phyloP scores from a whole-genome alignment of 1,140 invertebrate species.

The Calycopis cecrops region DNA sequence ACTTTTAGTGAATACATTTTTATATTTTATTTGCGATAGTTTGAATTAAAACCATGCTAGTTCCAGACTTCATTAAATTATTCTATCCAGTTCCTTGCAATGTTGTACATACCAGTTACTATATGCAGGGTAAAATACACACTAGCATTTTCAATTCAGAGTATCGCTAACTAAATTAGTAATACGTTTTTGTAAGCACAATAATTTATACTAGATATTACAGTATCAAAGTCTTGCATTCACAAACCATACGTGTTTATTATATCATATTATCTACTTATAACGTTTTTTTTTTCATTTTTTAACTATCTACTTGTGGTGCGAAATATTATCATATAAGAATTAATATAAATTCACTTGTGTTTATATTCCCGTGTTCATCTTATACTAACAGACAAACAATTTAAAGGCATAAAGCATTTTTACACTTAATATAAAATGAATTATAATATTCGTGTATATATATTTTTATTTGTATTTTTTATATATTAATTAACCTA shows the following conservation, averaged over 20 bases:
- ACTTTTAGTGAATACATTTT: conserved; percentile 32
- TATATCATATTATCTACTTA: conserved; percentile 15
- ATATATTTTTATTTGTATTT: conserved; percentile 74
- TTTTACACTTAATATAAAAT: conserved; percentile 61
- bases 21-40: conserved; percentile 1
- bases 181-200: conserved; percentile 54
- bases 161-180: conserved; percentile 37
- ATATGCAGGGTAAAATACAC: not conserved
- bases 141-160: conserved; percentile 23
- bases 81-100: not conserved
- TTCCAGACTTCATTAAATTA: not conserved
- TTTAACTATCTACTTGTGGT: conserved; percentile 25
- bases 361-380: conserved; percentile 38
- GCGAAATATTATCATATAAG: conserved; percentile 20
- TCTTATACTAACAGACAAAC: conserved; percentile 66
- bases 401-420: conserved; percentile 69
- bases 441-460: conserved; percentile 69
- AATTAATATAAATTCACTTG: conserved; percentile 18
- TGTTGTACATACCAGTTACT: not conserved
- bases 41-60: conserved; percentile 4
- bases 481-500: conserved; percentile 62
- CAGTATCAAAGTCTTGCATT: conserved; percentile 10
- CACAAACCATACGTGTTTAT: conserved; percentile 9
- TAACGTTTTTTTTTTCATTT: conserved; percentile 20
- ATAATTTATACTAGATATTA: conserved; percentile 30